phyloP scores from a whole-genome alignment of 1,140 invertebrate species.

The Drosophila funebris region DNA sequence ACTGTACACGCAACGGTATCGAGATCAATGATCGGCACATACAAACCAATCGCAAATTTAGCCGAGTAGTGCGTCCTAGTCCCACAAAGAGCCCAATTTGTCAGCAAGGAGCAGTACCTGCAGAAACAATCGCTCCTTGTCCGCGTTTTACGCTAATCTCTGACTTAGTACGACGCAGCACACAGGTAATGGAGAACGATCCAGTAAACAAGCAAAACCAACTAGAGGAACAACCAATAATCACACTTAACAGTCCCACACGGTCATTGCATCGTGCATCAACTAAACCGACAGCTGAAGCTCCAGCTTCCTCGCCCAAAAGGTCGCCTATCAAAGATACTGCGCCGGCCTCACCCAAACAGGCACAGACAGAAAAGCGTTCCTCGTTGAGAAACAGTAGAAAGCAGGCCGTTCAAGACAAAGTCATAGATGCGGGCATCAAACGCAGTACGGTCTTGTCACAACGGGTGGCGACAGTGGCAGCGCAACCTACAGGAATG shows the following conservation, averaged over 20 bases:
- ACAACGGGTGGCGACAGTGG: not conserved
- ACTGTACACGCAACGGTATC: constrained; percentile 27
- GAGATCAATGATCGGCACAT: constrained; percentile 66
- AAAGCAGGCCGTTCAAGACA: constrained; percentile 21
- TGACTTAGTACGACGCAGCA: constrained; percentile 49
- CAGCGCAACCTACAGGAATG: not conserved
- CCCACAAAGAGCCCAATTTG: constrained; percentile 14
- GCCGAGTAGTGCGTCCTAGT: constrained; percentile 53
- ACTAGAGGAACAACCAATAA: too few relatives aligned
- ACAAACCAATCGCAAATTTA: constrained; percentile 73
- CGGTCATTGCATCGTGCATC: constrained; percentile 18
- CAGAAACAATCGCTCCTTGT: not conserved
- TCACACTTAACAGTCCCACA: constrained; percentile 28
- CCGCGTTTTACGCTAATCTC: constrained; percentile 68
- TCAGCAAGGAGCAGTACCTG: not conserved
- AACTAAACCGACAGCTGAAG: not conserved
- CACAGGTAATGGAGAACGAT: not conserved
- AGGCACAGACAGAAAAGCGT: not conserved
- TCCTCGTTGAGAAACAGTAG: not conserved
- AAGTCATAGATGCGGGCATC: constrained; percentile 56
- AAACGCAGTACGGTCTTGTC: not conserved
- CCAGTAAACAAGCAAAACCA: not conserved
- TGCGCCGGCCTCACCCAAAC: not conserved
- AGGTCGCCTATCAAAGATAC: not conserved
- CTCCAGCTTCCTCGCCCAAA: not conserved